A percentile compares a stretch with the other conserved stretches of the same genome.
These are phyloP conservation scores for Nasonia giraulti DNA, from an alignment of 1,140 invertebrate genomes.

Conservation along the genomic window DNA sequence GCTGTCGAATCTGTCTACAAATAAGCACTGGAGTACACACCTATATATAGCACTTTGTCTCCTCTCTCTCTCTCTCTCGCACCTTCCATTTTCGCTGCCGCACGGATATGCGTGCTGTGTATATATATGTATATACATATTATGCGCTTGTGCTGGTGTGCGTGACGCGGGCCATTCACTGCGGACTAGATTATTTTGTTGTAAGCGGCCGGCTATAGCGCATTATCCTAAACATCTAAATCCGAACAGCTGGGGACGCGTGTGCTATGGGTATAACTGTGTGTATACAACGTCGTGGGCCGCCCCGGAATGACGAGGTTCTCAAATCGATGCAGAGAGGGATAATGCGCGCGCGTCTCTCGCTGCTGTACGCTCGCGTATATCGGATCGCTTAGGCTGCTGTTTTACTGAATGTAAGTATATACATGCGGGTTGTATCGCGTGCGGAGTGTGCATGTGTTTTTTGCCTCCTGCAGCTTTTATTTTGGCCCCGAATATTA, in stretches of 20 bases:
- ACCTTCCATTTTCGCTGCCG: conserved; percentile 55
- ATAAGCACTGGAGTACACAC: conserved; percentile 69
- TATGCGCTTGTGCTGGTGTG: not conserved
- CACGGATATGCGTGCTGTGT: conserved; percentile 52
- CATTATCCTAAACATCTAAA: conserved; percentile 76
- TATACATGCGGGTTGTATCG: not conserved
- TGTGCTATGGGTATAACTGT: not conserved
- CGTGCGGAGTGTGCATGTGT: not conserved
- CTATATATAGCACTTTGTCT: not conserved
- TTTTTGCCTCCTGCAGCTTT: not conserved
- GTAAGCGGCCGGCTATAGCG: conserved; percentile 67
- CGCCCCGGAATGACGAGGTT: conserved; percentile 34
- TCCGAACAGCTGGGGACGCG: conserved; percentile 71
- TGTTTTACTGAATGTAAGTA: not conserved
- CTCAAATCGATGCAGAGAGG: conserved; percentile 38
- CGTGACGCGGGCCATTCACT: conserved; percentile 59
- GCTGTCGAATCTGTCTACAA: conserved; percentile 74
- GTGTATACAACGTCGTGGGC: not conserved
- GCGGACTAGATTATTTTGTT: conserved; percentile 74
- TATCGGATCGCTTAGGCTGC: not conserved
- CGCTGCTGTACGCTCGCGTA: too few relatives aligned
- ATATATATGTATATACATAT: not conserved
- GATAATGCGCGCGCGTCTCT: not conserved
- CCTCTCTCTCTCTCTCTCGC: not conserved
- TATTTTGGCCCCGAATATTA: conserved; percentile 34